Evolutionary conservation across 2,113 vertebrate species (phyloP), one percentile per base, ranked within the genome.

Genomic region (Larimichthys crocea): DNA sequence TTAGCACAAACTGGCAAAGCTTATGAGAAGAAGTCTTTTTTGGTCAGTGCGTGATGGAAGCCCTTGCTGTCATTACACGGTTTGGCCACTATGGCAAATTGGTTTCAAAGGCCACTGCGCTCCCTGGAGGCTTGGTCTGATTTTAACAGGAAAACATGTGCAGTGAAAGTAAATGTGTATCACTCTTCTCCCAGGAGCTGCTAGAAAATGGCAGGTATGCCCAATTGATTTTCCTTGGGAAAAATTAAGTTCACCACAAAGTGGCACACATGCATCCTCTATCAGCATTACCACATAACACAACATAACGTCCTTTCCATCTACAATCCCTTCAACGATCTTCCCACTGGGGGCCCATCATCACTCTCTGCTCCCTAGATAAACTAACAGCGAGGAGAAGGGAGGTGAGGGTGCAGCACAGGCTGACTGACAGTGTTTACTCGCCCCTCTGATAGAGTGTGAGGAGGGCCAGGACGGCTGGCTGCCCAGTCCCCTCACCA

Each of bases 301-400:
- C 8, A 78, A 74, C 80, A 74, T 66, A 44, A 62, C 8, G 70
- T 63, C 40, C 19, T 84, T 24, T 67, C 26, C 74, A 48, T 73
- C 62, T 53, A 26, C 59, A 31, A 53, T 53, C 52, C 66, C 53
- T 52, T 60, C 52, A 22, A 40, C 35, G 1, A 40, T 65, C 66
- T 84, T 86, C 90, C 79, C 85, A 62, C 70, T 74, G 31, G 52
- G 48, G 79, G 77, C 74, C 88, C 88, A 74, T 82, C 89, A 96
- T 96, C 94, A 94, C 91, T 96, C 96, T 96, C 94, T 90, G 92
- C 93, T 93, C 94, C 95, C 94, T 96, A 96, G 95, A 96, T 96
- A 97, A 97, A 97, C 96, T 96, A 97, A 97, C 96, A 97, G 86
- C 87, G 64, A 72, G 80, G 72, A 79, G 82, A 88, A 88, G 92